Percentiles rank a stretch among this genome's conserved stretches.
phyloP scores from a whole-genome alignment of 2,797 vertebrate species.

The Mallotus villosus region DNA sequence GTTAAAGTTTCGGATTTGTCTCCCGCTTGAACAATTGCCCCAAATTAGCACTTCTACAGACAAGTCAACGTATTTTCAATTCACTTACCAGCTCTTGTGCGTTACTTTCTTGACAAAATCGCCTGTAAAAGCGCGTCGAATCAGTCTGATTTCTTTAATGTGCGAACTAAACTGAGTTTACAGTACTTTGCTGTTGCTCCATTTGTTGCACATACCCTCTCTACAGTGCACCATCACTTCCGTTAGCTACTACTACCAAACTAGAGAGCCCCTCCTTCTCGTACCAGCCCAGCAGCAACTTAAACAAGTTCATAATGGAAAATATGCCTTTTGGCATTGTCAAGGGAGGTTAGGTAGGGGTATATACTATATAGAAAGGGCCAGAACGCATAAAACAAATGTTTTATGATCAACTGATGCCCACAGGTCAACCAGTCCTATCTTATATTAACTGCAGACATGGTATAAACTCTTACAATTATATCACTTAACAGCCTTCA shows the following conservation, averaged over 20 bases:
- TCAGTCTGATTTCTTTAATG: background rate
- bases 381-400: no score
- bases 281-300: background rate
- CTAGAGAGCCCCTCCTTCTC: slow-evolving; percentile 53
- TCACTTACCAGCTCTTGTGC: slow-evolving; percentile 62
- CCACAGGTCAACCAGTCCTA: no score
- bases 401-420: background rate
- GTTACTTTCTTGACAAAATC: slow-evolving; percentile 22
- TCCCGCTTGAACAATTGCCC: background rate
- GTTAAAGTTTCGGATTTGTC: background rate
- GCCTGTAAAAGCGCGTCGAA: background rate
- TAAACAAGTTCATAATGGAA: background rate
- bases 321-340: background rate
- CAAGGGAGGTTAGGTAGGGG: background rate
- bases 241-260: background rate
- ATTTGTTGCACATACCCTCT: slow-evolving; percentile 41
- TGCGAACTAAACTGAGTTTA: background rate
- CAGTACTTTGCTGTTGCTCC: slow-evolving; percentile 32
- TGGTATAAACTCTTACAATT: background rate
- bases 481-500: background rate
- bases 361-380: background rate
- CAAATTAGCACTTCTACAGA: background rate
- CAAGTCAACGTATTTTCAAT: slow-evolving; percentile 59
- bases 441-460: background rate
- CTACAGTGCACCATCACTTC: slow-evolving; percentile 38